Evolutionary conservation across 37 sponge, comb jelly and placozoan genomes (phyloP).

Genomic region (Chondrilla cf. caribensis): DNA sequence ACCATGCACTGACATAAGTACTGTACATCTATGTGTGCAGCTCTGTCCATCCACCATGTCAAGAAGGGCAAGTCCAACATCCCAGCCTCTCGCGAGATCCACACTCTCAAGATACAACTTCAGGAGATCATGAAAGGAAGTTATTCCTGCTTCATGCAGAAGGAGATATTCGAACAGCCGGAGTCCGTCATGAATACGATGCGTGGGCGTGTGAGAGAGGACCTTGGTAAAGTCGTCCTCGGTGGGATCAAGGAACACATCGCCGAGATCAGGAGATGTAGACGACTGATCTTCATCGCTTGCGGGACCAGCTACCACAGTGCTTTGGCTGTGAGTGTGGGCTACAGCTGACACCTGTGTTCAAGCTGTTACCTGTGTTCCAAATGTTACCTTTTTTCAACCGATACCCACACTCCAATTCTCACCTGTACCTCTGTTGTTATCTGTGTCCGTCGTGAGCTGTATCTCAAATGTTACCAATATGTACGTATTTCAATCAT

Average conservation of each 20-base stretch:
- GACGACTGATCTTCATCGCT: slow-evolving; percentile 92
- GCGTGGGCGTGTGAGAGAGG: slow-evolving; percentile 89
- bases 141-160: slow-evolving; percentile 96
- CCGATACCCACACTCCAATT: too few relatives aligned
- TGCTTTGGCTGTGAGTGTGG: slow-evolving; percentile 81
- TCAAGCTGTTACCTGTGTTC: neutral
- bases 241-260: slow-evolving; percentile 93
- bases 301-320: slow-evolving; percentile 99
- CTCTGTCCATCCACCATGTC: slow-evolving; percentile 86
- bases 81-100: slow-evolving; percentile 63
- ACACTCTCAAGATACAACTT: slow-evolving; percentile 89
- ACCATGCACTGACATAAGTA: too few relatives aligned
- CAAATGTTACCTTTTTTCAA: neutral
- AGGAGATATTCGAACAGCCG: slow-evolving; percentile 99
- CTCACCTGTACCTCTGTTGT: too few relatives aligned
- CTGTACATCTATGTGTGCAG: slow-evolving; percentile 40
- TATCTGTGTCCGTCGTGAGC: too few relatives aligned
- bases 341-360: neutral
- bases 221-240: slow-evolving; percentile 61
- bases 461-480: too few relatives aligned
- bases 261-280: slow-evolving; percentile 71
- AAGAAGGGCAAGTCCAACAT: slow-evolving; percentile 50
- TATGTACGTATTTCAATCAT: too few relatives aligned
- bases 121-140: slow-evolving; percentile 99
- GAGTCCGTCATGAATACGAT: slow-evolving; percentile 97